Evolutionary conservation across 2,888 invertebrate genomes (phyloP), one percentile per base, ranked within the genome.

Genomic region (Horisme vitalbata): DNA sequence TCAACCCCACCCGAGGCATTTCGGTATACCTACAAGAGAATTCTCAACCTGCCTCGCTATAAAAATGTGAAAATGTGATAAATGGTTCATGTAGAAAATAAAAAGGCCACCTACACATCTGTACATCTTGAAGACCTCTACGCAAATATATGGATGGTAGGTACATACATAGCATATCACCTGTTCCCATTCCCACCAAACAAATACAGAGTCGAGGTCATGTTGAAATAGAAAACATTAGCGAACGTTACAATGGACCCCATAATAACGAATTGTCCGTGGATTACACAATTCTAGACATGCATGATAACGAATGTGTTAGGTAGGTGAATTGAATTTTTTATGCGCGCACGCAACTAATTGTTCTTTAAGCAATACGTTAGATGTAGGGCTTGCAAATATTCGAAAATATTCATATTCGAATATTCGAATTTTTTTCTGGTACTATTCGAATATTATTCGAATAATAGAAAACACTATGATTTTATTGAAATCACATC

Each of bases 181-280:
- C 45, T 61, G 77, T 68, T 41, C 74, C 51, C 63, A 67, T 79
- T 79, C 79, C 68, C 79, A 79, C 75, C 41, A 44, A 62, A 60
- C 56, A 59, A 52, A 37, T 61, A 27, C 23, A 5, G 2, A 18
- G 18, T 2, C 52, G 68, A 66, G 67, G 71, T 68, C 70, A 58
- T 65, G 66, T 69, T 62, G 69, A 69, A 77, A 76, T 68, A 59
- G 61, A 70, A 71, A 73, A 68, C 65, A 61, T 67, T 65, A 62
- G 46, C 61, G 61, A 55, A 64, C 57, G 35, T 58, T 52, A 74
- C 73, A 72, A 75, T 75, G 59, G 65, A 61, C 65, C 57, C 63
- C 62, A 61, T 59, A 60, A 54, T 54, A 57, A 59, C 44, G 59
- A 61, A 64, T 63, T 59, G 63, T 57, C 54, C 45, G 53, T 55